Conservation (phyloP, 2,113 vertebrate genomes). For the Triplophysa tibetana region DNA sequence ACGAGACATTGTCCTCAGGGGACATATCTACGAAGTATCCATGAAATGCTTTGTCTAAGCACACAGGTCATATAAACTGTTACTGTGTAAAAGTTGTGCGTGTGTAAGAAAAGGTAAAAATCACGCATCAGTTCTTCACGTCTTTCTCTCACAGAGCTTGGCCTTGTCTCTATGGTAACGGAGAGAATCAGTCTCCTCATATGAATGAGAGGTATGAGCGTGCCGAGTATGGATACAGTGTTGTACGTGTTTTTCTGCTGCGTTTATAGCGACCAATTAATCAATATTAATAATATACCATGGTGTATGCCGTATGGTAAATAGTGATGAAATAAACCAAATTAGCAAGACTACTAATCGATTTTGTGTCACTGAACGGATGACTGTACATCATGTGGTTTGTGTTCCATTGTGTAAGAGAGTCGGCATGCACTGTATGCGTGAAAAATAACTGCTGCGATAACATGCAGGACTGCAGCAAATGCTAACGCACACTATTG, state of each 20-base stretch:
- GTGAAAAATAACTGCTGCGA: conserved; percentile 6
- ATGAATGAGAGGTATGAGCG: conserved; percentile 23
- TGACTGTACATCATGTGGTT: neutral
- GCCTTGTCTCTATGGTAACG: conserved; percentile 49
- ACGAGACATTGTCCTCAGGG: neutral
- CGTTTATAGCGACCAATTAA: neutral
- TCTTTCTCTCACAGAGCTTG: conserved; percentile 30
- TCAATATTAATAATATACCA: neutral
- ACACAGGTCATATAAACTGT: conserved; percentile 42
- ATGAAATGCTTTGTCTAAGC: neutral
- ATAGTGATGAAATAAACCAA: too few relatives aligned
- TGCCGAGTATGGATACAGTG: neutral
- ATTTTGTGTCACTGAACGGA: too few relatives aligned
- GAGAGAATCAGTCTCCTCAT: conserved; percentile 36
- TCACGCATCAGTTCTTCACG: conserved; percentile 34
- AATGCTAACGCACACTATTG: conserved; percentile 30
- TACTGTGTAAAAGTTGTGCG: conserved; percentile 17
- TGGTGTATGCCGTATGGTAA: neutral
- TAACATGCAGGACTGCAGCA: conserved; percentile 44
- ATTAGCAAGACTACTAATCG: too few relatives aligned
- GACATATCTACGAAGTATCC: neutral
- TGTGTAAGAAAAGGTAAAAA: conserved; percentile 4
- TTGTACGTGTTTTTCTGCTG: neutral
- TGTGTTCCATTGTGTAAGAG: neutral
- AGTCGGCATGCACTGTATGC: neutral